Conservation (phyloP, 2,113 vertebrate species). For the Poeciliopsis prolifica region DNA sequence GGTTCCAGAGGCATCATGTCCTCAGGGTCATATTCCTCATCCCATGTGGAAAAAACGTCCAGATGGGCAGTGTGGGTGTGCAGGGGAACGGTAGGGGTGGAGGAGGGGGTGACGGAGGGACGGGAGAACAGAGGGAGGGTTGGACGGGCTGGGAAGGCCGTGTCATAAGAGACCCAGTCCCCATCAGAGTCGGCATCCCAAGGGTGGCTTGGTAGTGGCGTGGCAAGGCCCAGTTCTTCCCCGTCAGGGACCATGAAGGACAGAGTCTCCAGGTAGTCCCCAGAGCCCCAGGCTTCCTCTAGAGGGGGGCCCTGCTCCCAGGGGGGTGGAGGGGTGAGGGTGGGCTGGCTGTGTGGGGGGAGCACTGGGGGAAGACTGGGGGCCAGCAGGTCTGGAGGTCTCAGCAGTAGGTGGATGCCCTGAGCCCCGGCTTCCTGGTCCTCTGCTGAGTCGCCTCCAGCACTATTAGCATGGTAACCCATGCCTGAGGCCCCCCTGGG, state of each 20-base stretch:
- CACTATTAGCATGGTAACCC: constrained; percentile 43
- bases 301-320: constrained; percentile 71
- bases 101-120: constrained; percentile 63
- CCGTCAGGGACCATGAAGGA: constrained; percentile 76
- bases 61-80: constrained; percentile 32
- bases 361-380: constrained; percentile 76
- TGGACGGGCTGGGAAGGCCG: constrained; percentile 66
- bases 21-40: constrained; percentile 75
- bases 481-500: constrained; percentile 27
- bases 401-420: constrained; percentile 80
- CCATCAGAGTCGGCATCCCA: constrained; percentile 70
- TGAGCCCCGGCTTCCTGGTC: constrained; percentile 74
- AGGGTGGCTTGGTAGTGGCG: constrained; percentile 68
- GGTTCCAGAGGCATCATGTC: constrained; percentile 79
- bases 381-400: constrained; percentile 77
- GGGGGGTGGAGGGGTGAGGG: constrained; percentile 72
- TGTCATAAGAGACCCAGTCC: constrained; percentile 71
- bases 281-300: constrained; percentile 86
- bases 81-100: constrained; percentile 56
- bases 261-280: constrained; percentile 85
- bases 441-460: constrained; percentile 39
- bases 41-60: constrained; percentile 61
- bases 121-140: constrained; percentile 63
- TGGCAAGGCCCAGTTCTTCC: constrained; percentile 73
- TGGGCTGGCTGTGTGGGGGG: constrained; percentile 72